Conservation (phyloP, 2,888 invertebrate species). For the Hydrotaea diabolus region DNA sequence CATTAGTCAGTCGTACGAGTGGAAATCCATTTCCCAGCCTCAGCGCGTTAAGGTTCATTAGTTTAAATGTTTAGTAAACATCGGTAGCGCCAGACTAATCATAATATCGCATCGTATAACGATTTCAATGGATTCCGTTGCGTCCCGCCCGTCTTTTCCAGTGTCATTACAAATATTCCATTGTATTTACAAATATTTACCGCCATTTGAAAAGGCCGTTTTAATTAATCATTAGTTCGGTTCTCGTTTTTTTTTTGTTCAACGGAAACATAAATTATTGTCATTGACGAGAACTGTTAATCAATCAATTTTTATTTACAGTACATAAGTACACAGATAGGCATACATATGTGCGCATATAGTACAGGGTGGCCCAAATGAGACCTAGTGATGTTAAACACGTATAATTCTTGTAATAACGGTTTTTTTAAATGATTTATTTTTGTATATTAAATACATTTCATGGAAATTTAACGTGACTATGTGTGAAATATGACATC, state of each 20-base stretch:
- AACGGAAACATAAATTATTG: constrained; percentile 54
- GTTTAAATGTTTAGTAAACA: constrained; percentile 17
- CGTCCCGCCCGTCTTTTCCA: not conserved
- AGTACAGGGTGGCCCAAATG: no score
- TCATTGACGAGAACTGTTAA: constrained; percentile 55
- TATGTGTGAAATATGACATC: no score
- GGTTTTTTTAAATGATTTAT: no score
- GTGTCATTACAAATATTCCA: constrained; percentile 17
- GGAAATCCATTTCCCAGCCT: not conserved
- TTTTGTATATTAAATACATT: no score
- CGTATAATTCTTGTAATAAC: no score
- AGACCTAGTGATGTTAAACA: no score
- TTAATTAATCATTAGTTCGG: constrained; percentile 56
- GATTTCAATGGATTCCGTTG: not conserved
- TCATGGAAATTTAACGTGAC: no score
- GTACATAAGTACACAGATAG: not conserved
- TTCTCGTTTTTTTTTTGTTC: not conserved
- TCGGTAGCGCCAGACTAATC: constrained; percentile 3
- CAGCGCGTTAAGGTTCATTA: not conserved
- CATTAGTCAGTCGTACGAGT: not conserved
- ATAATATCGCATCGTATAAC: not conserved
- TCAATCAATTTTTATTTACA: constrained; percentile 56
- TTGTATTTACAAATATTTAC: constrained; percentile 53
- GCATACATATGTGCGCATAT: no score
- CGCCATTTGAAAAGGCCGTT: constrained; percentile 22